Base-by-base conservation (phyloP, 1,140 invertebrate species). In the Laupala kohalensis region DNA sequence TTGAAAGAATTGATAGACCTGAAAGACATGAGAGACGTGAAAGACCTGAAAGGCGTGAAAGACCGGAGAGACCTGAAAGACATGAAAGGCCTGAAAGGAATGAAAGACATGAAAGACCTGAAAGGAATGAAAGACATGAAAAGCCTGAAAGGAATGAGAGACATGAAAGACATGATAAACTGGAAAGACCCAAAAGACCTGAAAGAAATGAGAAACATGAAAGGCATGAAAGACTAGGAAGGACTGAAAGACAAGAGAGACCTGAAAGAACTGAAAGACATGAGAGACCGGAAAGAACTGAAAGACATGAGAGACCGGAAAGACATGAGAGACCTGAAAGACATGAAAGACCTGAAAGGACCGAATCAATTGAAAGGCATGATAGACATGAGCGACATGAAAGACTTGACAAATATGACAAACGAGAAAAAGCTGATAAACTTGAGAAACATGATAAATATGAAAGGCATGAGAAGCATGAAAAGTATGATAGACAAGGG, bases 111-210 rank as follows among this genome's bases (percentile, higher is more conserved):
- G 9, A 13, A 13, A 53, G 19, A 53, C 37, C 9, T 53, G 37
- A 53, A 1, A 53, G 19, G 19, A 9, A 53, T 4, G 37, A 53
- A 53, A 53, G 19, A 53, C 37, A 53, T 4, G 37, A 53, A 53
- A 53, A 19, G 37, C 37, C 9, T 53, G 37, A 53, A 53, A 53
- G 19, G 37, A 9, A 53, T 53, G 37, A 53, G 19, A 66, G 12
- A 53, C 37, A 53, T 53, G 9, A 13, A 13, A 53, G n/a, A 28
- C 19, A 25, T 15, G 24, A 71, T 79, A 0, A 83, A 85, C 67
- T 25, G n/a, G 27, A 27, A 6, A 27, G n/a, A 6, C 67, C 26
- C 29, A 27, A 68, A 53, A 53, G 37, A 75, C 81, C 81, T 28
- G 81, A 84, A 23, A 19, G 70, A 24, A 26, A 71, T 6, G 15